A percentile compares a stretch with the other conserved stretches of the same genome.
Conservation (phyloP, 2,797 vertebrate species). For the Eulemur coronatus region DNA sequence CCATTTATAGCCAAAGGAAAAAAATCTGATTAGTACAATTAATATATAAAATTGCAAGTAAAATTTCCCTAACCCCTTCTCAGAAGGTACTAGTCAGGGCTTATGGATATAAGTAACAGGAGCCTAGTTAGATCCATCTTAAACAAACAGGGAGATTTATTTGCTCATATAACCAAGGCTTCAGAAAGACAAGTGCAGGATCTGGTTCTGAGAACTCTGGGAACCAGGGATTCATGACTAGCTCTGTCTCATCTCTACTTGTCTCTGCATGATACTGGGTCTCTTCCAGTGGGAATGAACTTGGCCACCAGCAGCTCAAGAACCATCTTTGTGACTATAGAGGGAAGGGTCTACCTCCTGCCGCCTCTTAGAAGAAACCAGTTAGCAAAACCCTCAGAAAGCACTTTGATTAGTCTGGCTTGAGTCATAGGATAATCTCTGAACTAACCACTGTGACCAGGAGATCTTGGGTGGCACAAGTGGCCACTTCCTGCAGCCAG, state of each 20-base stretch:
- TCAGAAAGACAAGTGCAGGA: not conserved
- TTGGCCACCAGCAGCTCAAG: not conserved
- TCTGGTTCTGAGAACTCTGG: not conserved
- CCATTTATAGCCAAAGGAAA: not conserved
- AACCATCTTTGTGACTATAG: not conserved
- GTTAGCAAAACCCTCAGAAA: not conserved
- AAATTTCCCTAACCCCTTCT: not conserved
- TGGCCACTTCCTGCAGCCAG: not conserved
- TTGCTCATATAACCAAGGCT: not conserved
- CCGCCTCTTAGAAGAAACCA: not conserved
- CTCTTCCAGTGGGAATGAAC: not conserved
- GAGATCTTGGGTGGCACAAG: fast-evolving
- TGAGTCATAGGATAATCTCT: not conserved
- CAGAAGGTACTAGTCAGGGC: not conserved
- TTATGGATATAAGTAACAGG: not conserved
- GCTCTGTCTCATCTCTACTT: not conserved
- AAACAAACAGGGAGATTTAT: not conserved
- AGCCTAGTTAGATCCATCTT: not conserved
- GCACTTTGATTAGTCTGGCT: not conserved
- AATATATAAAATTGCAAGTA: not conserved
- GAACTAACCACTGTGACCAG: not conserved
- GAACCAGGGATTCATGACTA: not conserved
- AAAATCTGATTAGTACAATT: not conserved
- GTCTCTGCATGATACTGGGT: not conserved
- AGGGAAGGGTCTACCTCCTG: not conserved